A percentile compares a stretch with the other conserved stretches of the same genome.
phyloP scores from a whole-genome alignment of 2,888 invertebrate genomes.

The Leptopilina syphax region DNA sequence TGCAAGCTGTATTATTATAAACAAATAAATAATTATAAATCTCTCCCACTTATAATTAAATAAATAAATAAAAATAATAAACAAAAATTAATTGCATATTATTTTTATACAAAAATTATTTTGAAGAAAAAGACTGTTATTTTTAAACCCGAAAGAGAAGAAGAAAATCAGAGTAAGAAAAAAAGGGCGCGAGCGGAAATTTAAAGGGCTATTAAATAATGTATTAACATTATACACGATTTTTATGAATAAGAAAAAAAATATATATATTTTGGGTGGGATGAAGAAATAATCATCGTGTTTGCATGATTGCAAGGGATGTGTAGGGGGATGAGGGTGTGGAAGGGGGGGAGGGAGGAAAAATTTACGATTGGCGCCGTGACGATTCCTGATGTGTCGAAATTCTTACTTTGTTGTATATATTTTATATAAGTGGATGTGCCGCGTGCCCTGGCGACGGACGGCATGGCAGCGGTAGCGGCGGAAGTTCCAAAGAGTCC shows the following conservation, averaged over 20 bases:
- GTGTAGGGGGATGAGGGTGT: no score
- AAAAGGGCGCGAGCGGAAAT: neutral
- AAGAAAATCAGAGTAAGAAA: no score
- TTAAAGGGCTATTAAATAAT: slow-evolving; percentile 6
- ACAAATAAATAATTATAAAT: no score
- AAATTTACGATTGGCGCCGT: slow-evolving; percentile 35
- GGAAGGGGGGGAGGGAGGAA: neutral
- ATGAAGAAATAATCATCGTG: neutral
- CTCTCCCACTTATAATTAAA: no score
- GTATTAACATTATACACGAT: neutral
- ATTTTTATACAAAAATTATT: no score
- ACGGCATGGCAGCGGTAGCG: slow-evolving; percentile 48
- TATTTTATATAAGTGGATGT: neutral
- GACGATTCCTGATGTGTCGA: slow-evolving; percentile 34
- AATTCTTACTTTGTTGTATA: slow-evolving; percentile 33
- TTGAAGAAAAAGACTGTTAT: no score
- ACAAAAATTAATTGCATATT: no score
- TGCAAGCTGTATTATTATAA: no score
- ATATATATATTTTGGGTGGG: neutral
- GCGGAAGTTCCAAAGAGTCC: slow-evolving; percentile 68
- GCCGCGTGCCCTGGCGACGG: slow-evolving; percentile 1
- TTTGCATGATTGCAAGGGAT: no score
- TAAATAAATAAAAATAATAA: no score
- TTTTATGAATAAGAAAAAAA: slow-evolving; percentile 16
- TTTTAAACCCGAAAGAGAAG: no score